phyloP scores from a whole-genome alignment of 2,888 invertebrate species.

The Gnatocerus cornutus region DNA sequence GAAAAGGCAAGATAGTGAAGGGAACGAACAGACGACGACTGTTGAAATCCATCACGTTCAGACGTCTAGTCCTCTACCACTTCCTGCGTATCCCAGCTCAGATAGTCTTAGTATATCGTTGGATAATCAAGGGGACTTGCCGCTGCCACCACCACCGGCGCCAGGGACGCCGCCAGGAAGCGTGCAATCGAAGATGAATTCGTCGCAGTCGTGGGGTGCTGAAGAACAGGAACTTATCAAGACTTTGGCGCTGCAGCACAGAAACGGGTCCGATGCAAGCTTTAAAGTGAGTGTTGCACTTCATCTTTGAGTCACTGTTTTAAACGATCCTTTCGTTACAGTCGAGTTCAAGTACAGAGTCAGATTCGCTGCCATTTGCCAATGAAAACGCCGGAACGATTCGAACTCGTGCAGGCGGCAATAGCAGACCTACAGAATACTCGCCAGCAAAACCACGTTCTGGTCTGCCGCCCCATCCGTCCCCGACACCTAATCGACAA shows the following conservation, averaged over 20 bases:
- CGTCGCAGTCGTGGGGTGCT: constrained; percentile 75
- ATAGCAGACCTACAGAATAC: constrained; percentile 63
- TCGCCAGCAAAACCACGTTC: constrained; percentile 63
- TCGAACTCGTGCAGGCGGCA: constrained; percentile 80
- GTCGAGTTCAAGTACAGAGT: constrained; percentile 97
- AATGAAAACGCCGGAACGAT: constrained; percentile 99
- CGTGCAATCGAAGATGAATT: constrained; percentile 71
- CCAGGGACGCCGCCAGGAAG: constrained; percentile 78
- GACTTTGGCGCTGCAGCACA: constrained; percentile 74
- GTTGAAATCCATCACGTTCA: constrained; percentile 69
- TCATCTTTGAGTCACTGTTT: not conserved
- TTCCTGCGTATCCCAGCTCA: constrained; percentile 79
- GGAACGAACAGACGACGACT: constrained; percentile 68
- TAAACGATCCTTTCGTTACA: constrained; percentile 66
- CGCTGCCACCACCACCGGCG: constrained; percentile 78
- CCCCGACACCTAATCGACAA: constrained; percentile 66
- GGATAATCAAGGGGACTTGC: constrained; percentile 73
- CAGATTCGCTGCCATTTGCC: constrained; percentile 96
- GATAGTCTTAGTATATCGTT: constrained; percentile 78
- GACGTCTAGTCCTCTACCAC: constrained; percentile 76
- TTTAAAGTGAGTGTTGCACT: constrained; percentile 79
- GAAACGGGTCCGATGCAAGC: constrained; percentile 88
- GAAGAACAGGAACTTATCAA: constrained; percentile 71
- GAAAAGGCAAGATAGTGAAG: constrained; percentile 75
- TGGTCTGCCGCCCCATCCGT: constrained; percentile 68